These are phyloP conservation scores for Rhingia campestris DNA, from an alignment of 2,888 invertebrate genomes.

Conservation along the genomic window DNA sequence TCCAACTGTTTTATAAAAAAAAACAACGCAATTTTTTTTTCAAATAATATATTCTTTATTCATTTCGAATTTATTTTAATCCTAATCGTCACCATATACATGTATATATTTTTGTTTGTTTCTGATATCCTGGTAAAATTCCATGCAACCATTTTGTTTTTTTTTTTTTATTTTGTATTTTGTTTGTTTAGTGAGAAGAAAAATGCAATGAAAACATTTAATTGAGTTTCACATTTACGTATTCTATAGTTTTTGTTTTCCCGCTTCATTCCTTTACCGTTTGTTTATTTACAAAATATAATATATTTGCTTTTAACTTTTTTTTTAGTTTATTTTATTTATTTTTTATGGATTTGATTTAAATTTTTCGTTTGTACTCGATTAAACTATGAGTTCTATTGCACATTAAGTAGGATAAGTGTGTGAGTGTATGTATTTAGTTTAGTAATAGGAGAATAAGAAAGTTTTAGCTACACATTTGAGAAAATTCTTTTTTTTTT, in stretches of 20 bases:
- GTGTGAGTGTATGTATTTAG: constrained; percentile 46
- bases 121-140: constrained; percentile 65
- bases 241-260: constrained; percentile 64
- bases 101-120: constrained; percentile 33
- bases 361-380: constrained; percentile 66
- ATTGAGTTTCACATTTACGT: constrained; percentile 72
- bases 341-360: constrained; percentile 46
- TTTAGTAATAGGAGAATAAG: constrained; percentile 68
- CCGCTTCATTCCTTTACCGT: constrained; percentile 1
- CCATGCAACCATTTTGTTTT: constrained; percentile 66
- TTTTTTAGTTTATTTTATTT: background rate
- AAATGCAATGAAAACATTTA: constrained; percentile 72
- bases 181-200: constrained; percentile 63
- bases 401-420: constrained; percentile 73
- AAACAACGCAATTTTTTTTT: constrained; percentile 26
- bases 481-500: constrained; percentile 27
- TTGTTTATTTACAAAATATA: constrained; percentile 71
- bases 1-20: too few species aligned
- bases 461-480: constrained; percentile 69
- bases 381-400: constrained; percentile 73
- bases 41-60: constrained; percentile 72
- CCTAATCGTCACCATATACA: constrained; percentile 69
- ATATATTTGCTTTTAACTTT: background rate
- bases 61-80: constrained; percentile 62
- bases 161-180: constrained; percentile 28